Evolutionary conservation across 53 echinoderm and acorn worm species (phyloP).

Genomic region (Holothuria leucospilota): DNA sequence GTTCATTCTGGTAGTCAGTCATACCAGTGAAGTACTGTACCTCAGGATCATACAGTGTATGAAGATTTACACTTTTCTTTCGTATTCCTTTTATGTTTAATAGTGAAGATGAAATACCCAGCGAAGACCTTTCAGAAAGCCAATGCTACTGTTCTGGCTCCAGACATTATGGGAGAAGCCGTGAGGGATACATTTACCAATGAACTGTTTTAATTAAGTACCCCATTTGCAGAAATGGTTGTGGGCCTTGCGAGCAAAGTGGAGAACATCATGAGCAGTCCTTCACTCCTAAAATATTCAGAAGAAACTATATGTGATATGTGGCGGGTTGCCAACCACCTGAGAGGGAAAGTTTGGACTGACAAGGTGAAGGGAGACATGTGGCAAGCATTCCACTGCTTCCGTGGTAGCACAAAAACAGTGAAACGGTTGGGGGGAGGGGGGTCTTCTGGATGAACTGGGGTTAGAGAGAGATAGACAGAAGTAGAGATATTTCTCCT

Average conservation of each 20-base stretch:
- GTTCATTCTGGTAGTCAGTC: too few relatives aligned
- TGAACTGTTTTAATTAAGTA: not conserved
- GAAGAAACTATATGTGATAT: too few relatives aligned
- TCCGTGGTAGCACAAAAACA: not conserved
- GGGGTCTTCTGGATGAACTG: not conserved
- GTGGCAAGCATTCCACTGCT: not conserved
- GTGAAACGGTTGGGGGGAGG: not conserved
- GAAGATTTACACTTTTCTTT: too few relatives aligned
- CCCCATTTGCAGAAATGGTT: constrained; percentile 15
- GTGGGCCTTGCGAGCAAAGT: not conserved
- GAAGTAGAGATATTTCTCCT: not conserved
- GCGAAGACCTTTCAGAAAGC: not conserved
- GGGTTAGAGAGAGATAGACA: not conserved
- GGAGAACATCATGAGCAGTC: not conserved
- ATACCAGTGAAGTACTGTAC: too few relatives aligned
- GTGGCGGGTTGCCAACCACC: not conserved
- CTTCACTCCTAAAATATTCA: not conserved
- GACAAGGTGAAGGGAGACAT: constrained; percentile 18
- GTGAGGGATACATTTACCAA: not conserved
- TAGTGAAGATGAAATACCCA: constrained; percentile 2
- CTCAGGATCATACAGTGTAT: too few relatives aligned
- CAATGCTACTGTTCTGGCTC: not conserved
- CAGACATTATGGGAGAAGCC: not conserved
- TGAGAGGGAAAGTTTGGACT: constrained; percentile 11
- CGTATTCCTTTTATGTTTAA: too few relatives aligned